Conservation (phyloP, 2,113 vertebrate genomes). For the Triplophysa siluroides region DNA sequence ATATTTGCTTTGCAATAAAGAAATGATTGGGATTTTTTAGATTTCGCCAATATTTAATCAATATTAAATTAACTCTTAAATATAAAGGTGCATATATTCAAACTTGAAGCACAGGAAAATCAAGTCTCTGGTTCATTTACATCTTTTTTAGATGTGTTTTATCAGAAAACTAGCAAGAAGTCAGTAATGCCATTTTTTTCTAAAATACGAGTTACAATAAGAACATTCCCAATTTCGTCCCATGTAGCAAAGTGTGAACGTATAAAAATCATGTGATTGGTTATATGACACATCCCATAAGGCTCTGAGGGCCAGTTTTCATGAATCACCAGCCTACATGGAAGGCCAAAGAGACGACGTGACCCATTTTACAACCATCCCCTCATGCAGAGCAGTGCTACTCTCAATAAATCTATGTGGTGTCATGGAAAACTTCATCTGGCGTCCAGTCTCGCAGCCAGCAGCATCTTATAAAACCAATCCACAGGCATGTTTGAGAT, state of each 20-base stretch:
- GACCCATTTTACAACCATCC: constrained; percentile 20
- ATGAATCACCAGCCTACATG: neutral
- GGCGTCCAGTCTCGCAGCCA: constrained; percentile 34
- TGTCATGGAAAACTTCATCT: constrained; percentile 57
- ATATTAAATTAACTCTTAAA: too few relatives aligned
- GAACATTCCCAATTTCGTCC: neutral
- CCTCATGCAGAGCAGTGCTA: neutral
- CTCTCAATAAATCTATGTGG: constrained; percentile 42
- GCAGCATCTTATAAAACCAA: constrained; percentile 28
- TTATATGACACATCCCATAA: constrained; percentile 13
- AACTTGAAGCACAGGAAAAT: too few relatives aligned
- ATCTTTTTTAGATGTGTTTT: too few relatives aligned
- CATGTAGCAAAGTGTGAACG: neutral
- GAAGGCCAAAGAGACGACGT: constrained; percentile 13
- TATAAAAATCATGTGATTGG: neutral
- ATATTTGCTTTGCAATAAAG: too few relatives aligned
- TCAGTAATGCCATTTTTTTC: too few relatives aligned
- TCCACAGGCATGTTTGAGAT: constrained; percentile 42
- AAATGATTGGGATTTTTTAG: too few relatives aligned
- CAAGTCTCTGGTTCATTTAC: too few relatives aligned
- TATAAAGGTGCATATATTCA: too few relatives aligned
- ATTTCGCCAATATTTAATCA: too few relatives aligned
- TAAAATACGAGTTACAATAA: neutral
- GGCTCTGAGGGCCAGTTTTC: too few relatives aligned
- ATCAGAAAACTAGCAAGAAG: too few relatives aligned